A percentile compares a stretch with the other conserved stretches of the same genome.
phyloP scores from a whole-genome alignment of 2,888 invertebrate species.

The Eledone cirrhosa region DNA sequence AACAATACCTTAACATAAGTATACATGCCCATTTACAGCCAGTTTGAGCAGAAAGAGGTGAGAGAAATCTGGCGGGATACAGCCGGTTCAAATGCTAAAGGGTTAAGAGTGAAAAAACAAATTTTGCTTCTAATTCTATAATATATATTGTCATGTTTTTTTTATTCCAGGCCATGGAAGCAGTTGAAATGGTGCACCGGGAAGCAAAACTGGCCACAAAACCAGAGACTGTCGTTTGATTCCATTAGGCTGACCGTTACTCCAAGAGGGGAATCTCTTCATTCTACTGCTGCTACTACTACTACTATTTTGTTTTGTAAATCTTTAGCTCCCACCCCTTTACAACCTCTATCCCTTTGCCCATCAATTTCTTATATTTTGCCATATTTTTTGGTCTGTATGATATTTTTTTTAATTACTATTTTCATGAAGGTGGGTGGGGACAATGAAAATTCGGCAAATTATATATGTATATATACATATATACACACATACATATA shows the following conservation, averaged over 20 bases:
- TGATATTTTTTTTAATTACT: too few relatives aligned
- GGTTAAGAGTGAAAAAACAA: conserved; percentile 3
- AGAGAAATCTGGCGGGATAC: too few relatives aligned
- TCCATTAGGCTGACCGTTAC: background rate
- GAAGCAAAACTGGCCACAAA: conserved; percentile 64
- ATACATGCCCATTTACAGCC: too few relatives aligned
- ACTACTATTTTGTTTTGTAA: background rate
- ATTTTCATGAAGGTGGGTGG: too few relatives aligned
- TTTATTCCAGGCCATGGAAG: conserved; percentile 58
- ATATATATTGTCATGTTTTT: conserved; percentile 30
- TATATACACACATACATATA: background rate
- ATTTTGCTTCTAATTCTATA: too few relatives aligned
- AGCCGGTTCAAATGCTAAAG: too few relatives aligned
- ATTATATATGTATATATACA: too few relatives aligned
- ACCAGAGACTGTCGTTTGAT: conserved; percentile 64
- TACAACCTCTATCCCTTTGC: background rate
- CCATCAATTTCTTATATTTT: background rate
- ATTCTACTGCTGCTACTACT: background rate
- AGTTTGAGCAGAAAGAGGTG: too few relatives aligned
- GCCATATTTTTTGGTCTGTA: background rate
- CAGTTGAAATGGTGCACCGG: conserved; percentile 60
- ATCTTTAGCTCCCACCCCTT: background rate
- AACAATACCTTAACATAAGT: too few relatives aligned
- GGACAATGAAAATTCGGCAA: too few relatives aligned
- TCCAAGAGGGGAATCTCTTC: background rate